These are phyloP conservation scores for Chrysogorgia sp. DNA, from an alignment of 92 coral and sea anemone species.

Conservation along the genomic window DNA sequence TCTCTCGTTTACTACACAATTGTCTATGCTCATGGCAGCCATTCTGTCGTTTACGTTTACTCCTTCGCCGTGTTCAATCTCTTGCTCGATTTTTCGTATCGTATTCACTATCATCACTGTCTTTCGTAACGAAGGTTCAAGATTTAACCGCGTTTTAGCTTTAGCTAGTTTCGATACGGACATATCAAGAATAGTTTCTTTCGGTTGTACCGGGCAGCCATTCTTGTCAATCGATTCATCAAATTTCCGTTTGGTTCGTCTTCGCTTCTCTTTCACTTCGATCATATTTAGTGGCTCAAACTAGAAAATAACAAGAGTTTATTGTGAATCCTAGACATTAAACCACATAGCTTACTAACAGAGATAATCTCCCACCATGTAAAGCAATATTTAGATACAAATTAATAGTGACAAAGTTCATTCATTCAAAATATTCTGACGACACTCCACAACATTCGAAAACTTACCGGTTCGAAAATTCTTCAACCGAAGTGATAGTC, in stretches of 20 bases:
- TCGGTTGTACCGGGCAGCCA: conserved; percentile 67
- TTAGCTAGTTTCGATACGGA: conserved; percentile 93
- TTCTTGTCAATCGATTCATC: conserved; percentile 8
- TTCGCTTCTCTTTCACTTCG: conserved; percentile 29
- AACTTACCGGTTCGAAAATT: conserved; percentile 9
- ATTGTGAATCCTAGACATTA: background rate
- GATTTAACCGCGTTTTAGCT: conserved; percentile 61
- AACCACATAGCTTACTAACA: background rate
- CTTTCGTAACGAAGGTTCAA: conserved; percentile 87
- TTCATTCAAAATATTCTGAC: conserved; percentile 28
- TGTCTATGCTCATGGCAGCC: conserved; percentile 2
- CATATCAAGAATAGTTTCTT: conserved; percentile 92
- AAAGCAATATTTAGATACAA: conserved; percentile 1
- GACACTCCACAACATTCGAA: conserved; percentile 11
- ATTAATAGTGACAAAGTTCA: conserved; percentile 30
- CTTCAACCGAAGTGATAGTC: background rate
- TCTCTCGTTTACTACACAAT: conserved; percentile 6
- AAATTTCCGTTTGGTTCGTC: conserved; percentile 42
- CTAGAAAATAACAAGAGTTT: background rate
- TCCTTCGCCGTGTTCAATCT: conserved; percentile 77
- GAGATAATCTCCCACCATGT: conserved; percentile 1
- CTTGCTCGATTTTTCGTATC: conserved; percentile 81
- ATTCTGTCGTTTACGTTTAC: background rate
- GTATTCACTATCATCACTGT: conserved; percentile 96
- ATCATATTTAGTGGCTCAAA: conserved; percentile 7